phyloP scores from a whole-genome alignment of 2,797 vertebrate genomes.

The Trachurus trachurus region DNA sequence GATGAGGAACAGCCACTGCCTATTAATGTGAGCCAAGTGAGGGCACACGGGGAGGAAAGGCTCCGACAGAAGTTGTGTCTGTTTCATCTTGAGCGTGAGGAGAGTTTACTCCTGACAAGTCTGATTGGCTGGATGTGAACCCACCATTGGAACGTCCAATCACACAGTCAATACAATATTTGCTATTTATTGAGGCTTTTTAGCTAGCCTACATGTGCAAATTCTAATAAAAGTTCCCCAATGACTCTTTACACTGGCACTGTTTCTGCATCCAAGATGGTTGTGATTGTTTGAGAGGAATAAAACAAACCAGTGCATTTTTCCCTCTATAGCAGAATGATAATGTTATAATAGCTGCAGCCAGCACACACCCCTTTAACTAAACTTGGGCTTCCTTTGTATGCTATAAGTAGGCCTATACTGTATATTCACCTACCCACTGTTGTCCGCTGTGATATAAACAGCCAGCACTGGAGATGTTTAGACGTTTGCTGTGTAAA shows the following conservation, averaged over 20 bases:
- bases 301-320: no score
- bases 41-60: constrained; percentile 28
- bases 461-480: neutral
- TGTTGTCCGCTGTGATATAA: neutral
- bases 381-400: neutral
- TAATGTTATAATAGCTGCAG: no score
- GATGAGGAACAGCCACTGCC: constrained; percentile 75
- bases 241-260: no score
- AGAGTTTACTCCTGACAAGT: neutral
- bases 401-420: neutral
- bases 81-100: constrained; percentile 8
- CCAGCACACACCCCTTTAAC: neutral
- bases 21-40: constrained; percentile 65
- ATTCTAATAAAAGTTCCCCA: no score
- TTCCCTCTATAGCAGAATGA: no score
- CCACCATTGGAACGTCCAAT: neutral
- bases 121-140: no score
- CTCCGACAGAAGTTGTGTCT: neutral
- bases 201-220: no score
- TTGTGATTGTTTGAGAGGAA: neutral
- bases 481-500: neutral
- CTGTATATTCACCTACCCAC: neutral
- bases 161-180: neutral
- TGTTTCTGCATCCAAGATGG: neutral
- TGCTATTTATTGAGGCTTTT: no score